phyloP scores from a whole-genome alignment of 2,113 vertebrate genomes.

The Vicugna pacos region DNA sequence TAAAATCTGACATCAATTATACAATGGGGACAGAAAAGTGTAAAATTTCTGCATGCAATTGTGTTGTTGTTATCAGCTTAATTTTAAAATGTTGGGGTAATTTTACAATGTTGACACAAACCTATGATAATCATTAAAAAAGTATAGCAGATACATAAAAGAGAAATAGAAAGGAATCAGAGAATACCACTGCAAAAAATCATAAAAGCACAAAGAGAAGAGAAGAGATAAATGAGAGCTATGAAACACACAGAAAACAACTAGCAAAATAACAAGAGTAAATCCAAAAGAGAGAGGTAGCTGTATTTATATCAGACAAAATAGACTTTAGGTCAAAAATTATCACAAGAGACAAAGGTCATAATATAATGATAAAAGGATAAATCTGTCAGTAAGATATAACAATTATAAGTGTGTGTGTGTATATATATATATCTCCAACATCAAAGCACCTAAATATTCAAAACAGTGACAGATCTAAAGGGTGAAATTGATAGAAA shows the following conservation, averaged over 20 bases:
- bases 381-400: not conserved
- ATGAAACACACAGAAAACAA: not conserved
- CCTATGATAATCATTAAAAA: not conserved
- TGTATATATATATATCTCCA: not conserved
- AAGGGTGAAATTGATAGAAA: no score
- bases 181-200: not conserved
- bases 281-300: not conserved
- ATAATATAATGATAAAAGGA: not conserved
- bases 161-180: not conserved
- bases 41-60: not conserved
- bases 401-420: not conserved
- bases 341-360: not conserved
- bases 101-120: not conserved
- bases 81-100: not conserved
- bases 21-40: not conserved
- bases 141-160: not conserved
- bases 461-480: no score
- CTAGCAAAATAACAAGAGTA: not conserved
- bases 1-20: not conserved
- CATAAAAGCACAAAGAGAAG: not conserved
- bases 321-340: not conserved
- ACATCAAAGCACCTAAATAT: no score
- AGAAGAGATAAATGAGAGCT: not conserved
- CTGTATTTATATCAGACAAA: not conserved
- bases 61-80: not conserved